Percentiles rank a stretch among this genome's conserved stretches.
phyloP scores from a whole-genome alignment of 2,888 invertebrate species.

The Mimachlamys varia region DNA sequence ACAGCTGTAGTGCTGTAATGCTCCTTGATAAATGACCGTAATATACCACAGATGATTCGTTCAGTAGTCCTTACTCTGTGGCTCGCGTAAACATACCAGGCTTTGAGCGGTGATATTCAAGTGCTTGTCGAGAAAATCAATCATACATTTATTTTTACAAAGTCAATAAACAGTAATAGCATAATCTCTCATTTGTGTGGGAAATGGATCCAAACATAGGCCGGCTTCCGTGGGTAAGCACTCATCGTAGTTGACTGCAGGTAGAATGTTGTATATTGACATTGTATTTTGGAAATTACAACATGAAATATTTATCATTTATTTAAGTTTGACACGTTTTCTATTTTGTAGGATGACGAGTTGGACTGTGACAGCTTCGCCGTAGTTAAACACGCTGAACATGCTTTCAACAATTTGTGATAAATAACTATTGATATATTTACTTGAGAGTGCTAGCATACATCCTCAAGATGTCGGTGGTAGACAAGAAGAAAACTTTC shows the following conservation, averaged over 20 bases:
- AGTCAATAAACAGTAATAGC: not conserved
- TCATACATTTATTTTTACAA: not conserved
- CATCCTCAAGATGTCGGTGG: conserved; percentile 42
- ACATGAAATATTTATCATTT: not conserved
- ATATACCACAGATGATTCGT: not conserved
- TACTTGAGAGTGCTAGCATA: not conserved
- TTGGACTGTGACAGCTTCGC: not conserved
- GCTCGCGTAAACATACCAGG: not conserved
- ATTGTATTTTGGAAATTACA: not conserved
- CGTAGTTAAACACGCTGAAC: not conserved
- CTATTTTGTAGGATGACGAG: not conserved
- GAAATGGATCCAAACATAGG: not conserved
- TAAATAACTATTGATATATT: not conserved
- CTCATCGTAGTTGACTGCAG: not conserved
- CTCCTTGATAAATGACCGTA: not conserved
- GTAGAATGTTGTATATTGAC: not conserved
- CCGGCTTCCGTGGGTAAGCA: not conserved
- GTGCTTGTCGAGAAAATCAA: conserved; percentile 4
- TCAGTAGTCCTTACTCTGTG: not conserved
- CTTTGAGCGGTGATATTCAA: not conserved
- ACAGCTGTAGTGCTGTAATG: not conserved
- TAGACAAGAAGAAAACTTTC: conserved; percentile 68
- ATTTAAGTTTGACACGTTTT: not conserved
- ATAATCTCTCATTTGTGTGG: not conserved
- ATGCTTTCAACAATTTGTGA: not conserved